Conservation (phyloP, 2,113 vertebrate genomes). For the Daubentonia madagascariensis region DNA sequence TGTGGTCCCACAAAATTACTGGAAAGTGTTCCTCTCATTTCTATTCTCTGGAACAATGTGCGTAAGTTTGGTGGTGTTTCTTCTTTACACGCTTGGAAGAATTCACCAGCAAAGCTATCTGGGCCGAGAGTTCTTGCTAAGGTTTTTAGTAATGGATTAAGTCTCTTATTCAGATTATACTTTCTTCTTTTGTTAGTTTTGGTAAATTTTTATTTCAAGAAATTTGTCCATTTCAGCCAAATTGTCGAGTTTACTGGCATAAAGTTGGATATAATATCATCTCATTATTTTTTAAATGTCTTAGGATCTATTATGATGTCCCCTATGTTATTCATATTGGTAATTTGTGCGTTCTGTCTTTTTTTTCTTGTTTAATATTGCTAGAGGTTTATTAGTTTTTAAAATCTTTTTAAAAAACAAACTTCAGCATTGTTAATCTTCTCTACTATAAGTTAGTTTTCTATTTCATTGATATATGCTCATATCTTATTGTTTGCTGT, state of each 20-base stretch:
- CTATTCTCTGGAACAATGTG: neutral
- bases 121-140: neutral
- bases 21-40: neutral
- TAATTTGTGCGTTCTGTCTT: neutral
- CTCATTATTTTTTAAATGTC: neutral
- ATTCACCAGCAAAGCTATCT: neutral
- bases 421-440: neutral
- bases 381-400: neutral
- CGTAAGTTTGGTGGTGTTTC: neutral
- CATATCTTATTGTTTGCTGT: neutral
- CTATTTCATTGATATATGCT: neutral
- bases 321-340: neutral
- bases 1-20: neutral
- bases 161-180: neutral
- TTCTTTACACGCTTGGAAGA: neutral
- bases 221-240: neutral
- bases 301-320: neutral
- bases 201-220: neutral
- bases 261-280: neutral
- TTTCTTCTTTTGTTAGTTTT: neutral
- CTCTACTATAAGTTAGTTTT: too few species aligned
- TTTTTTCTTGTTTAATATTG: neutral
- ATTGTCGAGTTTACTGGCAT: neutral
- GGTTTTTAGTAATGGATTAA: neutral
- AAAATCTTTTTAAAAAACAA: neutral